Evolutionary conservation across 2,113 vertebrate species (phyloP), one percentile per base, ranked within the genome.

Genomic region (Chaenocephalus aceratus): DNA sequence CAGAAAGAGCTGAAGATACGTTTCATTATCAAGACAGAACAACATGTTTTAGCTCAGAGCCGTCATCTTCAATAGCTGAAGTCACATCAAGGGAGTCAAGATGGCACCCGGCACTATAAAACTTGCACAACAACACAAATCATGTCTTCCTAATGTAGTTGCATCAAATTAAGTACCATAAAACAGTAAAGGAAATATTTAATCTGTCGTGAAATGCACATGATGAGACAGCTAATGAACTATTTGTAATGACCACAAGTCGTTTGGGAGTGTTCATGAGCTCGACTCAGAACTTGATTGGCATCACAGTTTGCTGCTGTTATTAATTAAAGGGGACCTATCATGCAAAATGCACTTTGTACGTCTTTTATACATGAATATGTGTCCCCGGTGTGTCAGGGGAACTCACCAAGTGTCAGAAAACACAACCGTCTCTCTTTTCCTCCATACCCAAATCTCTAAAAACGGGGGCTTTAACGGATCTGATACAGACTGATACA

Each of bases 21-120:
- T 89, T 88, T 89, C 78, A 88, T 85, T 87, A 84, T 85, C 46
- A 68, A 80, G 71, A 74, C 60, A 48, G 69, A 91, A 72, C 75
- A 85, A 58, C 52, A 67, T 75, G 65, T 72, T 82, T 84, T 64
- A 86, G 52, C 56, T 46, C 58, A 63, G 68, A 74, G 15, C 18
- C 18, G 75, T 13, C 0, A 10, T 66, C 21, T 63, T 67, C 49
- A 80, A 60, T 53, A 75, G 68, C 60, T 57, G 52, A 51, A 75
- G 74, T 62, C 53, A 69, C 48, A 80, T 71, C 44, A 69, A 30
- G 36, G 72, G 46, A 56, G 48, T 62, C 69, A 53, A 60, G 30
- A 68, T 64, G 56, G 51, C 44, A 77, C 13, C 41, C 13, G 54
- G 54, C 56, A 62, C 45, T 30, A 36, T 69, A 36, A 68, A 67